Evolutionary conservation across 2,888 invertebrate genomes (phyloP), one percentile per base, ranked within the genome.

Genomic region (Cremastobaeus sp.): DNA sequence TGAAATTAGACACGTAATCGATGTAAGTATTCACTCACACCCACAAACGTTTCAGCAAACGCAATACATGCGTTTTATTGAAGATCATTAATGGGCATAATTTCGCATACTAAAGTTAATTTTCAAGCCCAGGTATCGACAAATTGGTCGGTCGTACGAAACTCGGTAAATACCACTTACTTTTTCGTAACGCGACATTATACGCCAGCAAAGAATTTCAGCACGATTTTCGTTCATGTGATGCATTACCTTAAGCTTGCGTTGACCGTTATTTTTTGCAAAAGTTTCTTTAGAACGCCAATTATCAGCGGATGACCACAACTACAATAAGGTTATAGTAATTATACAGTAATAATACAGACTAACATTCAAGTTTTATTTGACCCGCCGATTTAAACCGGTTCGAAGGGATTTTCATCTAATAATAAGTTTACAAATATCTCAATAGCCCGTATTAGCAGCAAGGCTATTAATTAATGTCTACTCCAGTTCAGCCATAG

Each of bases 261-360:
- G 35, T 34, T 11, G 25, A 35, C 45, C 59, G 47, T 59, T 59
- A 59, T 43, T 41, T 35, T 34, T 47, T 28, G 37, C 21, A 59
- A 59, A 47, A 34, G 34, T 59, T 45, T 35, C 35, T 35, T 59
- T 59, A 47, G 25, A 59, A 47, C 59, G 12, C 35, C n/a, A 59
- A 59, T 59, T 59, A 59, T 35, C 57, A 34, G 43, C 45, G 45
- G 17, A 28, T 12, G 59, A 41, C 37, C 59, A 34, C 37, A 47
- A 59, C n/a, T 21, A 35, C 59, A 59, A 47, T 59, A 59, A 47
- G 43, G 35, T 28, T 59, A 47, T 12, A 28, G 47, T 45, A 35
- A 59, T 47, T 17, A 47, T 59, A 59, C 59, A 32, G 59, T 59
- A 47, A 59, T 14, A 18, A 37, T 30, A 47, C n/a, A n/a, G n/a